Percentiles rank a stretch among this genome's conserved stretches.
Evolutionary conservation across 2,888 invertebrate species (phyloP).

Genomic region (Acanthoscelides obtectus): DNA sequence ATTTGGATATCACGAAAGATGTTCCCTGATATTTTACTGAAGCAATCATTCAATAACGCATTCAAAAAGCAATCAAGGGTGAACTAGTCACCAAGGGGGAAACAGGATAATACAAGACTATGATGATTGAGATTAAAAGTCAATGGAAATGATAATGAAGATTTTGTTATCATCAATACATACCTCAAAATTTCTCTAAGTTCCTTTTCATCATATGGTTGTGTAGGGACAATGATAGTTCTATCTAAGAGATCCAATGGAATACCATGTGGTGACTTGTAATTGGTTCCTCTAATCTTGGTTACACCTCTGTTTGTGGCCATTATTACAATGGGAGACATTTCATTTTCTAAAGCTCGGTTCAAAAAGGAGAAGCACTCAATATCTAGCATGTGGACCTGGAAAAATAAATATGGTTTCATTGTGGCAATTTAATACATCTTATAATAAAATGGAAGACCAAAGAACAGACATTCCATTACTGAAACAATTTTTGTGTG

Average conservation of each 20-base stretch:
- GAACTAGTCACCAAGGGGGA: too few species aligned
- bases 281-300: slow-evolving; percentile 76
- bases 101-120: too few species aligned
- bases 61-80: too few species aligned
- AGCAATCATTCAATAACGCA: too few species aligned
- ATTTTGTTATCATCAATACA: background rate
- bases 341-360: slow-evolving; percentile 93
- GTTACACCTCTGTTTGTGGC: slow-evolving; percentile 97
- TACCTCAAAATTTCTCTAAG: slow-evolving; percentile 82
- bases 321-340: slow-evolving; percentile 97
- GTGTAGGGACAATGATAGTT: slow-evolving; percentile 90
- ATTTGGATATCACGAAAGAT: too few species aligned
- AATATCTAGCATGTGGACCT: slow-evolving; percentile 95
- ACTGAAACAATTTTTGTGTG: background rate
- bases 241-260: slow-evolving; percentile 94
- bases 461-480: too few species aligned
- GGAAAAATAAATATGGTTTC: too few species aligned
- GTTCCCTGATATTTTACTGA: too few species aligned
- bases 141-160: too few species aligned
- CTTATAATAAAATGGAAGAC: too few species aligned
- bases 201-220: slow-evolving; percentile 83
- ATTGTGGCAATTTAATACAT: too few species aligned
- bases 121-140: too few species aligned
- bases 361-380: slow-evolving; percentile 99
- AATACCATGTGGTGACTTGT: slow-evolving; percentile 94